Conservation (phyloP, 1,140 invertebrate species). For the Augochlora pura region DNA sequence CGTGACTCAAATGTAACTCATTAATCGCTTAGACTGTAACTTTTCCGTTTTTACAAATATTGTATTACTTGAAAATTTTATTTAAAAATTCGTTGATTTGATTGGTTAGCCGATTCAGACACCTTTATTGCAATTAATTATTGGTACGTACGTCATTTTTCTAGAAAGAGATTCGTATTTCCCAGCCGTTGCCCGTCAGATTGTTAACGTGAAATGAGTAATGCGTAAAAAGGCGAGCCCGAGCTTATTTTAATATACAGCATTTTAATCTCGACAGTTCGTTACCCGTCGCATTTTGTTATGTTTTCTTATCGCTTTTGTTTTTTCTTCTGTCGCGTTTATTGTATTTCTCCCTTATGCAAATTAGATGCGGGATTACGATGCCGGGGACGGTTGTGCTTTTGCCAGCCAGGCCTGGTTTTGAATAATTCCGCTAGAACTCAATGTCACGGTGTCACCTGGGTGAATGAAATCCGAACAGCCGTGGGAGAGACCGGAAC, state of each 20-base stretch:
- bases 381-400: slow-evolving; percentile 71
- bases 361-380: slow-evolving; percentile 72
- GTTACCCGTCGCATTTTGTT: background rate
- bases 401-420: slow-evolving; percentile 71
- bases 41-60: no score
- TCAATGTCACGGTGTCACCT: slow-evolving; percentile 67
- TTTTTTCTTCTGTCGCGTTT: slow-evolving; percentile 65
- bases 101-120: no score
- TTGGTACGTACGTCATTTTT: no score
- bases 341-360: slow-evolving; percentile 69
- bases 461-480: slow-evolving; percentile 62
- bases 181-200: no score
- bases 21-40: no score
- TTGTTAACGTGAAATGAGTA: no score
- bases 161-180: no score
- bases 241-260: background rate
- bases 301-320: slow-evolving; percentile 50
- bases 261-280: background rate
- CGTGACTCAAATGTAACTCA: no score
- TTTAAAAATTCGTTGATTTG: no score
- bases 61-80: no score
- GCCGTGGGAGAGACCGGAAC: slow-evolving; percentile 33
- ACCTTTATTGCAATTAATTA: no score
- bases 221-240: background rate
- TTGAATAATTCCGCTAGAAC: slow-evolving; percentile 68